Evolutionary conservation across 2,797 vertebrate species (phyloP).

Genomic region (Sebastes diploproa): DNA sequence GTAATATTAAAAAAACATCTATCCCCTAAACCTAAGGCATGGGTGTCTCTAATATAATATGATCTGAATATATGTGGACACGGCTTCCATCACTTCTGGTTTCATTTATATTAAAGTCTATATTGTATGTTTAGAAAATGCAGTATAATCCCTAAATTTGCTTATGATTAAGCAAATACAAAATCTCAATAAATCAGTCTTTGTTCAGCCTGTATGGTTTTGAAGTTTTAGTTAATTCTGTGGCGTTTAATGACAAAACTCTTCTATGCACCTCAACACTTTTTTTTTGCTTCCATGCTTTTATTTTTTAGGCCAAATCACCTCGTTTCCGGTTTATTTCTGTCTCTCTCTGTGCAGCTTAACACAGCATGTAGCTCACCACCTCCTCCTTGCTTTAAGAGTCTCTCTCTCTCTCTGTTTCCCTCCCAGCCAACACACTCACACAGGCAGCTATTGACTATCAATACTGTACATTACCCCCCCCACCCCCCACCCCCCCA

Average conservation of each 20-base stretch:
- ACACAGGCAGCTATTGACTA: neutral
- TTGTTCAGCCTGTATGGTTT: neutral
- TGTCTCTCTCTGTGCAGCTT: neutral
- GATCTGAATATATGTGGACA: neutral
- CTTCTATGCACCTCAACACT: too few relatives aligned
- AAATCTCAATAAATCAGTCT: neutral
- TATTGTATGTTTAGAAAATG: neutral
- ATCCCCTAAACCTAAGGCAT: too few relatives aligned
- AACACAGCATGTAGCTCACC: conserved; percentile 38
- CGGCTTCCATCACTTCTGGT: neutral
- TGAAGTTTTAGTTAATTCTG: neutral
- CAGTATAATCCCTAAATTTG: neutral
- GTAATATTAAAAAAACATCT: neutral
- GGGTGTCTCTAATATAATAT: too few relatives aligned
- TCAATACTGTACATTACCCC: neutral
- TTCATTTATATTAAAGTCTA: neutral
- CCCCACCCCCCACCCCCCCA: rapidly evolving
- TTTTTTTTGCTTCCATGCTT: neutral
- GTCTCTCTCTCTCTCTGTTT: neutral
- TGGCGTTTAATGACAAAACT: neutral
- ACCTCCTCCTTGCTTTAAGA: conserved; percentile 33
- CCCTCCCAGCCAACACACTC: neutral
- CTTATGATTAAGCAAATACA: neutral
- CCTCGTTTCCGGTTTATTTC: conserved; percentile 13
- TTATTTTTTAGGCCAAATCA: conserved; percentile 29